These are phyloP conservation scores for Hydrochoerus hydrochaeris DNA, from an alignment of 2,113 vertebrate genomes.

Conservation along the genomic window DNA sequence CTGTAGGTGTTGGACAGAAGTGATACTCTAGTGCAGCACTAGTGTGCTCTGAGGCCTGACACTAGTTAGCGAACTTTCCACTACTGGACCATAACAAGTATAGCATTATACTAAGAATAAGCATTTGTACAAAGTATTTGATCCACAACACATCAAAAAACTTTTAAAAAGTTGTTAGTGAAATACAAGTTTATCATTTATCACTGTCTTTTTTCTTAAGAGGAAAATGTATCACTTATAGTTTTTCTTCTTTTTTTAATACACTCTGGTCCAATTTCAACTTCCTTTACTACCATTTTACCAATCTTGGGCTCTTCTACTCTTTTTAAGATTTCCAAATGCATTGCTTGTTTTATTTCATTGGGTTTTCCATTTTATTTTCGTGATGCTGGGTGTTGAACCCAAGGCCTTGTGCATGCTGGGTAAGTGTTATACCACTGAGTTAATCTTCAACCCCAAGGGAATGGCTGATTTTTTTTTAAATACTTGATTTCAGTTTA, in stretches of 20 bases:
- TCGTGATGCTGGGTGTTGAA: not conserved
- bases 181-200: not conserved
- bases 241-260: not conserved
- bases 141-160: not conserved
- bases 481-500: constrained; percentile 1
- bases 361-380: not conserved
- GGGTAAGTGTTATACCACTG: not conserved
- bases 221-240: not conserved
- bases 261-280: not conserved
- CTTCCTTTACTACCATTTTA: constrained; percentile 11
- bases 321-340: constrained; percentile 18
- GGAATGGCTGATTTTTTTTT: not conserved
- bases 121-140: constrained; percentile 2
- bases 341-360: not conserved
- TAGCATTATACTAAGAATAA: not conserved
- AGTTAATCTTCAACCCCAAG: not conserved
- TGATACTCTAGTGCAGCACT: not conserved
- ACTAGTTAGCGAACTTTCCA: not conserved
- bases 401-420: not conserved
- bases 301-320: not conserved
- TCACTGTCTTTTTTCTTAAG: not conserved
- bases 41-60: not conserved
- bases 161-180: not conserved
- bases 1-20: not conserved
- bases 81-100: not conserved